Base-by-base conservation (phyloP, 2,888 invertebrate genomes). In the Elegia similella region DNA sequence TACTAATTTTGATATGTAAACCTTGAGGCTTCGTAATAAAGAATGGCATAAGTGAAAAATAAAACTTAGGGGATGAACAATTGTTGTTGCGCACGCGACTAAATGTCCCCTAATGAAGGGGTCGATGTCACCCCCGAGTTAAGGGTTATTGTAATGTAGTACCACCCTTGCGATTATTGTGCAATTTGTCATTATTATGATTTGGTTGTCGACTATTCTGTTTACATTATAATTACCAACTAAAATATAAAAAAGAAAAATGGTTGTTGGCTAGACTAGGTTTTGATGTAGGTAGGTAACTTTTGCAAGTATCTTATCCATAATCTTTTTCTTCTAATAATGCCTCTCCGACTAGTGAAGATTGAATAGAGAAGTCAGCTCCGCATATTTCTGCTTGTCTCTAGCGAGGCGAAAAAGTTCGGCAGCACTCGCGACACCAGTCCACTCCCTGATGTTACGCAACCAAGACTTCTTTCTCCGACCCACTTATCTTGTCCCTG, bases 41-140 rank as follows among this genome's bases (percentile, higher is more conserved):
- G 5, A 23, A 42, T n/a, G 38, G 15, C 15, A 8, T 38, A 7
- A 52, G 2, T 52, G 42, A 42, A 42, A 34, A 42, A 5, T 48
- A 29, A 48, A 48, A 47, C 16, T 60, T 55, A 59, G 46, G 42
- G 62, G 57, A 66, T 71, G 64, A 77, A 32, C 50, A 50, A 48
- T 78, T 76, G 73, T 73, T 67, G 71, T 65, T 80, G 75, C 71
- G 80, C 86, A 86, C 85, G 83, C 79, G 86, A 76, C 82, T 67
- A 67, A 67, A 70, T 69, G 67, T 55, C 67, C 77, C 77, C 69
- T 77, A 79, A 76, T 77, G 75, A 83, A 79, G 83, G 84, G 72
- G 63, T 70, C 63, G 83, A 77, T 76, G 75, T 67, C 67, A 77
- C 86, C 88, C 86, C 80, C 67, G 68, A 75, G 68, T 69, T 63